A percentile compares a stretch with the other conserved stretches of the same genome.
These are phyloP conservation scores for Sphaerodactylus townsendi DNA, from an alignment of 2,113 vertebrate species.

Conservation along the genomic window DNA sequence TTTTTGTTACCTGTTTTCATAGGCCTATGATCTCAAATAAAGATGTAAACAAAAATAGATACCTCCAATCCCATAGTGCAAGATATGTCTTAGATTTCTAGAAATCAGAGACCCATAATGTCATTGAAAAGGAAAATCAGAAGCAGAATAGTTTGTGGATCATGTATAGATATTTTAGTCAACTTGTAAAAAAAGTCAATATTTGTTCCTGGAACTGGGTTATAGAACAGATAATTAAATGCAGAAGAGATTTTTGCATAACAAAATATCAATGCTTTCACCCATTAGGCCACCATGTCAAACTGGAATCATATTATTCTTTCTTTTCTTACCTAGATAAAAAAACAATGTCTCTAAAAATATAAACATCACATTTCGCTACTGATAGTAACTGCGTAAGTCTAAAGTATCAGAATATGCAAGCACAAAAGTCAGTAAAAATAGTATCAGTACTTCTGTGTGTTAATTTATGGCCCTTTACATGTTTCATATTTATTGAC, in stretches of 20 bases:
- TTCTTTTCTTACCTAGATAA: constrained; percentile 62
- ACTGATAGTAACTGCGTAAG: constrained; percentile 60
- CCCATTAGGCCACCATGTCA: constrained; percentile 42
- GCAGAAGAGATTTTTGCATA: constrained; percentile 24
- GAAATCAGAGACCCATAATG: background rate
- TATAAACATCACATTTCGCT: constrained; percentile 70
- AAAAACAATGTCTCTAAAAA: constrained; percentile 34
- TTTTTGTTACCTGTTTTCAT: background rate
- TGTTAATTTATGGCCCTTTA: constrained; percentile 50
- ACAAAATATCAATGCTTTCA: constrained; percentile 49
- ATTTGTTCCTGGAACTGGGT: background rate
- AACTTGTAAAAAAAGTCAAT: no score
- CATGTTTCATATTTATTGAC: constrained; percentile 36
- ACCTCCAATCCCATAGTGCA: background rate
- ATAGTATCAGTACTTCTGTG: constrained; percentile 37
- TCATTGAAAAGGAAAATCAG: background rate
- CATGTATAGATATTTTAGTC: background rate
- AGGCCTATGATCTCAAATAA: background rate
- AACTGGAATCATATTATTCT: constrained; percentile 63
- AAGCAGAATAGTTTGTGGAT: background rate
- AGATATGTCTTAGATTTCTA: background rate
- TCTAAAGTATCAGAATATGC: constrained; percentile 65
- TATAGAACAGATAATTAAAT: constrained; percentile 39
- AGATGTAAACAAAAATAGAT: background rate
- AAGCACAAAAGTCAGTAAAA: constrained; percentile 46